Conservation (phyloP, 1,140 invertebrate species). For the Leptopilina boulardi region DNA sequence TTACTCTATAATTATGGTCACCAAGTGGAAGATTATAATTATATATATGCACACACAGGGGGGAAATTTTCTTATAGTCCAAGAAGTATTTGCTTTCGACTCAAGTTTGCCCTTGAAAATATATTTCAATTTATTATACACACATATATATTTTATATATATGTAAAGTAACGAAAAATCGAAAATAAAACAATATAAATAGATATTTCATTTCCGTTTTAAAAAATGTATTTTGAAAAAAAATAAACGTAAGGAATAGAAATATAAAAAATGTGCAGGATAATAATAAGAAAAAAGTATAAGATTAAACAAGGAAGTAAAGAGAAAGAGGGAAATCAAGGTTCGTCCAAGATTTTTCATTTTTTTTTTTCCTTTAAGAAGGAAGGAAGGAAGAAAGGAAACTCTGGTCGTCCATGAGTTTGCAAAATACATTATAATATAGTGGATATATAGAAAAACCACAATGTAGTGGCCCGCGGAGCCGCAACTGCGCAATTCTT, state of each 20-base stretch:
- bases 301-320: slow-evolving; percentile 18
- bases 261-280: neutral
- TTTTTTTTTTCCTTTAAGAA: neutral
- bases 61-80: neutral
- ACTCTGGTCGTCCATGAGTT: slow-evolving; percentile 24
- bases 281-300: slow-evolving; percentile 3
- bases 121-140: neutral
- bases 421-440: neutral
- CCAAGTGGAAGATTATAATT: slow-evolving; percentile 4
- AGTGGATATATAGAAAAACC: slow-evolving; percentile 18
- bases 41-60: neutral
- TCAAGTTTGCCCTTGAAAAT: slow-evolving; percentile 5
- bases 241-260: neutral
- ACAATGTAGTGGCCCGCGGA: neutral
- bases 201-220: neutral
- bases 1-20: slow-evolving; percentile 14
- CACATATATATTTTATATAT: neutral
- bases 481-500: slow-evolving; percentile 16
- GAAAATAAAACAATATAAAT: neutral
- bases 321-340: slow-evolving; percentile 17
- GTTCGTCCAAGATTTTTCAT: neutral
- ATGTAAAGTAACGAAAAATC: slow-evolving; percentile 9
- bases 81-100: slow-evolving; percentile 7
- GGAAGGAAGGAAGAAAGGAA: slow-evolving; percentile 25
- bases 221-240: neutral